Percentiles rank a stretch among this genome's conserved stretches.
phyloP scores from a whole-genome alignment of 30 jellyfish, hydroid and myxozoan genomes.

The Aurelia sp. region DNA sequence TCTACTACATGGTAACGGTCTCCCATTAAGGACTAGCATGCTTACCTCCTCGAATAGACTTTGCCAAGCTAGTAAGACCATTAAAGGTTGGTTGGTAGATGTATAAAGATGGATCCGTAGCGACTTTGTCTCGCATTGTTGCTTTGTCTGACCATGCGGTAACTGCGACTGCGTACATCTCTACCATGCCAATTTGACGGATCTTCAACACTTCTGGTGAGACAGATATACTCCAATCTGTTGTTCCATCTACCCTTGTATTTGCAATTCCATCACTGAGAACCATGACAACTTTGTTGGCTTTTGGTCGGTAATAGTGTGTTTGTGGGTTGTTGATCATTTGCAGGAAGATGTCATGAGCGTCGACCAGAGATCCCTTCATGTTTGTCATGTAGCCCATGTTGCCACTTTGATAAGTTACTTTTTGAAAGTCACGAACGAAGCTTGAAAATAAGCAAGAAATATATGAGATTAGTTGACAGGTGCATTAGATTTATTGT shows the following conservation, averaged over 20 bases:
- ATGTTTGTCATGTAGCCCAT: slow-evolving; percentile 76
- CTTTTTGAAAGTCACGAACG: slow-evolving; percentile 68
- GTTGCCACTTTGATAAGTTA: slow-evolving; percentile 50
- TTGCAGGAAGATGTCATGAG: slow-evolving; percentile 59
- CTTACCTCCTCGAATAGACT: slow-evolving; percentile 95
- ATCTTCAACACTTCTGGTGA: slow-evolving; percentile 51
- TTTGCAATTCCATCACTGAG: slow-evolving; percentile 91
- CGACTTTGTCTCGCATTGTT: slow-evolving; percentile 62
- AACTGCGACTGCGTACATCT: slow-evolving; percentile 83
- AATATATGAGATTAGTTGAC: neutral
- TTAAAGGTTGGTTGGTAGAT: slow-evolving; percentile 66
- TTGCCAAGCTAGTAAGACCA: slow-evolving; percentile 78
- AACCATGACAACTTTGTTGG: slow-evolving; percentile 89
- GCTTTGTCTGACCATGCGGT: slow-evolving; percentile 44
- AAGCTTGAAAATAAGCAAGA: slow-evolving; percentile 23
- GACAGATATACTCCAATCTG: slow-evolving; percentile 43
- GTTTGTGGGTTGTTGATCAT: slow-evolving; percentile 58
- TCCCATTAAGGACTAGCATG: neutral
- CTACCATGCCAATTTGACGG: slow-evolving; percentile 47
- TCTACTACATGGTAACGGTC: no score
- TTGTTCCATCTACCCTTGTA: slow-evolving; percentile 49
- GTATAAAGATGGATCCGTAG: slow-evolving; percentile 82
- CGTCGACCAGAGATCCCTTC: slow-evolving; percentile 86
- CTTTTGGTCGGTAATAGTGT: slow-evolving; percentile 53
- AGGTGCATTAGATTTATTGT: no score